Evolutionary conservation across 1,140 invertebrate genomes (phyloP).

Genomic region (Phenacoccus solenopsis): DNA sequence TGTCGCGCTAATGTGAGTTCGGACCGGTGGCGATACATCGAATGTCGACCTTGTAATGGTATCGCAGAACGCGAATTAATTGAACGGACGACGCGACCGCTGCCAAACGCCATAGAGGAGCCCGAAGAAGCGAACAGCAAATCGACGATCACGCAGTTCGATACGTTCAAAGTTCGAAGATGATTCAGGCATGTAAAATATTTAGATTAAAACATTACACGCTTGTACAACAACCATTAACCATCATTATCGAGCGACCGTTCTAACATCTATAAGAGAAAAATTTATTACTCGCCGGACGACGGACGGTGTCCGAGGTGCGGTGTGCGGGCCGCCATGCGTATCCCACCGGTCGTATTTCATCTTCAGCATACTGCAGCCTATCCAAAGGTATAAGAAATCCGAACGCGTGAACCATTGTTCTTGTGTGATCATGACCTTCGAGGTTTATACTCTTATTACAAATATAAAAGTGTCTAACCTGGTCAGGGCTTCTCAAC

Average conservation of each 20-base stretch:
- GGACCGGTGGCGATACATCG: too few species aligned
- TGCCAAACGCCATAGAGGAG: too few species aligned
- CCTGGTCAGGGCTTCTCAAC: not conserved
- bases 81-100: too few species aligned
- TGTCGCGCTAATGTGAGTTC: too few species aligned
- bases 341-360: not conserved
- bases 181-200: not conserved
- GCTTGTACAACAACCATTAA: not conserved
- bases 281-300: not conserved
- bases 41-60: too few species aligned
- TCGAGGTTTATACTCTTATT: not conserved
- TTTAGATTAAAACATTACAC: slow-evolving; percentile 3
- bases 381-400: too few species aligned
- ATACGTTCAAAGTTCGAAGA: too few species aligned
- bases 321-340: not conserved
- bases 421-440: not conserved
- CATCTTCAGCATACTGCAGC: too few species aligned
- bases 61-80: too few species aligned
- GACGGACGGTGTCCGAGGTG: not conserved
- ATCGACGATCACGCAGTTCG: too few species aligned
- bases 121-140: too few species aligned
- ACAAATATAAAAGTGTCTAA: slow-evolving; percentile 3
- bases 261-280: not conserved
- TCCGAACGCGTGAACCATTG: not conserved
- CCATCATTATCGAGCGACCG: not conserved